These are phyloP conservation scores for Gavialis gangeticus DNA, from an alignment of 2,113 vertebrate species.

Conservation along the genomic window DNA sequence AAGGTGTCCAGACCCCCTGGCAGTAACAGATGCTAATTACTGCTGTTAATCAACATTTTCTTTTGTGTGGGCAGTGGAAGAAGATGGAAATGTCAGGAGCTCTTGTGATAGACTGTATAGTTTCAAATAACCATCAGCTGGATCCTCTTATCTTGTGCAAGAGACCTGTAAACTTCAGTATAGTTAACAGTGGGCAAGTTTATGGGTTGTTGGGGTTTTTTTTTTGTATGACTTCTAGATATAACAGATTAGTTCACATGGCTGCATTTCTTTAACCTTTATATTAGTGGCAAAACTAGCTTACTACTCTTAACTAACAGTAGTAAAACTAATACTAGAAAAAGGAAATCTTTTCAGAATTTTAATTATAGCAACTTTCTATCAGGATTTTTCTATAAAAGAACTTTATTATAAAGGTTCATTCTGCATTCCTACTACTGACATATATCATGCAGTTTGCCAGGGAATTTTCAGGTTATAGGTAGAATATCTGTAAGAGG, in stretches of 20 bases:
- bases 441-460: not conserved
- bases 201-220: not conserved
- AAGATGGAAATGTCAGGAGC: not conserved
- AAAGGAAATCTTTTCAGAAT: not conserved
- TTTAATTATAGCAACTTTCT: not conserved
- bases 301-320: not conserved
- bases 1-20: not conserved
- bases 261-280: not conserved
- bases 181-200: not conserved
- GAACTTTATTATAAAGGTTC: not conserved
- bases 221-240: not conserved
- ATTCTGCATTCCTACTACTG: not conserved
- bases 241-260: not conserved
- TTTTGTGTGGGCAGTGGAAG: not conserved
- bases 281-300: not conserved
- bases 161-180: not conserved
- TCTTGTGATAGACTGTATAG: not conserved
- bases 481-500: not conserved
- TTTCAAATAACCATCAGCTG: not conserved
- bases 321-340: not conserved
- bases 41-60: not conserved
- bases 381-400: not conserved
- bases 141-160: not conserved
- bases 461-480: constrained; percentile 6
- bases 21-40: not conserved